Evolutionary conservation across 2,888 invertebrate genomes (phyloP).

Genomic region (Coelinius sp.): DNA sequence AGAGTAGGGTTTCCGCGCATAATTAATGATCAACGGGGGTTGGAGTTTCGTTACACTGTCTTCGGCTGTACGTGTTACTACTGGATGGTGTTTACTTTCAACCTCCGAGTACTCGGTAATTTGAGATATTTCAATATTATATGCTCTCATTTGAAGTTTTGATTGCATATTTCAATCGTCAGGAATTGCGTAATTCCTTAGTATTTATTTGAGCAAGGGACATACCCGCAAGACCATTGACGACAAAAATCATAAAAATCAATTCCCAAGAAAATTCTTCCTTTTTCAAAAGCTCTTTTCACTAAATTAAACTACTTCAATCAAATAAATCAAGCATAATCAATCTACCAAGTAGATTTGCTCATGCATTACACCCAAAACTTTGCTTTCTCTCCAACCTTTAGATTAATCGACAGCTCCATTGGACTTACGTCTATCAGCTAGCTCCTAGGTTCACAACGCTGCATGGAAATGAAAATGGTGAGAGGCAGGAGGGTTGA

Average conservation of each 20-base stretch:
- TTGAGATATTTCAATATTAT: too few relatives aligned
- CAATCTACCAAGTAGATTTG: not conserved
- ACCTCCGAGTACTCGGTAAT: not conserved
- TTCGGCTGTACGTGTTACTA: not conserved
- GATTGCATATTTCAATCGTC: not conserved
- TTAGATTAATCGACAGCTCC: conserved; percentile 53
- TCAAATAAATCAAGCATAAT: not conserved
- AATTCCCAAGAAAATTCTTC: not conserved
- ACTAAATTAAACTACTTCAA: not conserved
- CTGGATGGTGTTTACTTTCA: not conserved
- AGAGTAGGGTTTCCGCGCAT: conserved; percentile 10
- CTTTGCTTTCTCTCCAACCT: conserved; percentile 7
- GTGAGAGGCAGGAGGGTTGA: conserved; percentile 1
- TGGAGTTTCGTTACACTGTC: not conserved
- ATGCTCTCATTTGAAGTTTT: too few relatives aligned
- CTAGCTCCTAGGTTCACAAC: not conserved
- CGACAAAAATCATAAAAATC: too few relatives aligned
- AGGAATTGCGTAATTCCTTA: too few relatives aligned
- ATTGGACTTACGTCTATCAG: conserved; percentile 44
- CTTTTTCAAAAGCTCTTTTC: not conserved
- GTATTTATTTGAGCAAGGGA: too few relatives aligned
- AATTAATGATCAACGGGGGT: conserved; percentile 34
- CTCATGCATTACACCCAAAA: not conserved
- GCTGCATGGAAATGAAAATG: conserved; percentile 15
- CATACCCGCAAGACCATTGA: too few relatives aligned